phyloP scores from a whole-genome alignment of 2,113 vertebrate species.

The Gulo gulo region DNA sequence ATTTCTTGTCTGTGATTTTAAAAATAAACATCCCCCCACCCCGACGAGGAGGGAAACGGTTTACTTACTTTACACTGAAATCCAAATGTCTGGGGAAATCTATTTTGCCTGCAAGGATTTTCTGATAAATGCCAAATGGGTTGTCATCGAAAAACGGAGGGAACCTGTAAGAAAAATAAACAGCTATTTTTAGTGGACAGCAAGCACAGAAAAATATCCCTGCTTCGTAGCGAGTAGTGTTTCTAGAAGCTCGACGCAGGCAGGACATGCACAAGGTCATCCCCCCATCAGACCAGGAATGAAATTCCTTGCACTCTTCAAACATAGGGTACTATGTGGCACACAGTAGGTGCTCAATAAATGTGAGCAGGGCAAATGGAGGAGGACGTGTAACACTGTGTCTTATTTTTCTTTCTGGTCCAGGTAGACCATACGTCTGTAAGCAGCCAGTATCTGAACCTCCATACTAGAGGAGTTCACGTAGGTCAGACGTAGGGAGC shows the following conservation, averaged over 20 bases:
- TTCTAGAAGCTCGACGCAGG: rapidly evolving
- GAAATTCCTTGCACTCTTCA: background rate
- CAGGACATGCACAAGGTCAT: background rate
- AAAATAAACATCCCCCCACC: background rate
- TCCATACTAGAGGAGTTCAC: background rate
- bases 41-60: rapidly evolving
- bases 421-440: rapidly evolving
- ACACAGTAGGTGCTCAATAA: rapidly evolving
- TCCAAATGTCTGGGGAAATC: slow-evolving; percentile 97
- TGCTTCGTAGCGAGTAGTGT: rapidly evolving
- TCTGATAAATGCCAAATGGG: slow-evolving; percentile 98
- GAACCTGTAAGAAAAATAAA: slow-evolving; percentile 83
- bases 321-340: rapidly evolving
- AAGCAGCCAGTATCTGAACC: too few relatives aligned
- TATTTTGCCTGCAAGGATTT: slow-evolving; percentile 96
- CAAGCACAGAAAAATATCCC: background rate
- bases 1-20: background rate
- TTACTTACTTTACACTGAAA: slow-evolving; percentile 95
- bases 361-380: too few relatives aligned
- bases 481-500: background rate
- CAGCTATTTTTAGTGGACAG: background rate
- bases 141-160: slow-evolving; percentile 99
- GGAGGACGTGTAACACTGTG: rapidly evolving
- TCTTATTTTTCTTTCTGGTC: too few relatives aligned
- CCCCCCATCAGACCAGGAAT: background rate